A percentile compares a stretch with the other conserved stretches of the same genome.
phyloP scores from a whole-genome alignment of 2,888 invertebrate species.

The Dryomyza anilis region DNA sequence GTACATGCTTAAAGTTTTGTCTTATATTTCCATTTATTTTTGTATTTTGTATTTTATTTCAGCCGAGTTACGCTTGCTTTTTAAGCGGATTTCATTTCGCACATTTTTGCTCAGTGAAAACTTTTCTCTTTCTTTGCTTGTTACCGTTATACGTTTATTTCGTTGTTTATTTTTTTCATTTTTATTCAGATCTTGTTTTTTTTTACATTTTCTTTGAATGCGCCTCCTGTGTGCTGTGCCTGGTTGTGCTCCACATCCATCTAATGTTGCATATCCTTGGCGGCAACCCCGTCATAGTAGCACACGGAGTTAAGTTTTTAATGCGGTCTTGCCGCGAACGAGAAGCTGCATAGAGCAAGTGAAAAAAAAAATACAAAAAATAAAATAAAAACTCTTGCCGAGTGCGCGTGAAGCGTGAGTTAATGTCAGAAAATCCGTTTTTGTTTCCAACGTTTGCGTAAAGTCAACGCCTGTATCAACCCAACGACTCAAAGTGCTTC shows the following conservation, averaged over 20 bases:
- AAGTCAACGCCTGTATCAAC: no score
- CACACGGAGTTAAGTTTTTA: constrained; percentile 10
- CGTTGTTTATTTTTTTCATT: background rate
- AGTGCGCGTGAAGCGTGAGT: no score
- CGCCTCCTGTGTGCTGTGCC: background rate
- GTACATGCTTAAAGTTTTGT: constrained; percentile 9
- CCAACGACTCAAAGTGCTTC: no score
- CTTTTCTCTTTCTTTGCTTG: background rate
- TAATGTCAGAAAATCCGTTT: no score
- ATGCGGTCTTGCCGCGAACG: constrained; percentile 1
- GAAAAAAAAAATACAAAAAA: no score
- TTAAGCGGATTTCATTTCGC: constrained; percentile 5
- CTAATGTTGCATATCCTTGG: background rate
- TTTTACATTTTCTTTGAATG: background rate
- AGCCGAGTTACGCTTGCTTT: background rate
- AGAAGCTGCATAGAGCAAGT: no score
- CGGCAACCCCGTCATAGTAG: background rate
- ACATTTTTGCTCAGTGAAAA: background rate
- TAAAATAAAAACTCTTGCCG: no score
- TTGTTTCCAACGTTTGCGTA: no score
- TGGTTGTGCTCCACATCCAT: background rate
- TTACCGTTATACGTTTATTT: background rate
- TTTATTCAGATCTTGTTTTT: background rate
- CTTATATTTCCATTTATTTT: background rate
- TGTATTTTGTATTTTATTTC: background rate